A percentile compares a stretch with the other conserved stretches of the same genome.
Conservation (phyloP, 2,888 invertebrate species). For the Flabesymbios commensalis region DNA sequence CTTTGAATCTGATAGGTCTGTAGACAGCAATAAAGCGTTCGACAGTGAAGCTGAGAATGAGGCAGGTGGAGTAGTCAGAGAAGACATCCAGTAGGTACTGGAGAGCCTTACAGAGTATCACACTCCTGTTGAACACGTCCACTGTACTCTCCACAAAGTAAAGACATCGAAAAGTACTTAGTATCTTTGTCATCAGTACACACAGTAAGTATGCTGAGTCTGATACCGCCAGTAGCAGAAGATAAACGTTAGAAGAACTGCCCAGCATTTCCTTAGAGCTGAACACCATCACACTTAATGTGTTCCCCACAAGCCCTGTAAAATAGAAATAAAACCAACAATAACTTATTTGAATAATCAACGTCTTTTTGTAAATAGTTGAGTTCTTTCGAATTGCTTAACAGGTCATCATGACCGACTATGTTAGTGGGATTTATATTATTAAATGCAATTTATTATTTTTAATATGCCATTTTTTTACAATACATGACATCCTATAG, state of each 20-base stretch:
- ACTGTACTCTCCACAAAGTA: slow-evolving; percentile 19
- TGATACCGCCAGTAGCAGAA: slow-evolving; percentile 33
- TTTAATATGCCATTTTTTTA: too few relatives aligned
- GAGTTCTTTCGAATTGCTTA: too few relatives aligned
- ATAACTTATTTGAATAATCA: too few relatives aligned
- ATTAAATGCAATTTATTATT: too few relatives aligned
- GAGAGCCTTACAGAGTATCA: slow-evolving; percentile 24
- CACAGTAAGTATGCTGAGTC: slow-evolving; percentile 36
- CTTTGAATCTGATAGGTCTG: slow-evolving; percentile 34
- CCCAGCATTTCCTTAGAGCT: slow-evolving; percentile 23
- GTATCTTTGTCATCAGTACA: slow-evolving; percentile 29
- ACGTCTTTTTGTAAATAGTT: too few relatives aligned
- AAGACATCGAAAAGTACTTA: slow-evolving; percentile 32
- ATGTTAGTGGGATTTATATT: too few relatives aligned
- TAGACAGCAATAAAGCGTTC: slow-evolving; percentile 37
- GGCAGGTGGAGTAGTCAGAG: slow-evolving; percentile 36
- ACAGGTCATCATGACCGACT: too few relatives aligned
- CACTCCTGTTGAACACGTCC: slow-evolving; percentile 27
- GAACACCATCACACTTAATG: slow-evolving; percentile 1
- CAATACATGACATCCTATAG: too few relatives aligned
- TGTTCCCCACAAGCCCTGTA: slow-evolving; percentile 1
- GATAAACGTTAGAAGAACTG: slow-evolving; percentile 38
- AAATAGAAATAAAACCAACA: too few relatives aligned
- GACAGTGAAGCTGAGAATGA: slow-evolving; percentile 37
- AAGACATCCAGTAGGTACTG: slow-evolving; percentile 36